Evolutionary conservation across 2,797 vertebrate genomes (phyloP).

Genomic region (Malacoraja senta): DNA sequence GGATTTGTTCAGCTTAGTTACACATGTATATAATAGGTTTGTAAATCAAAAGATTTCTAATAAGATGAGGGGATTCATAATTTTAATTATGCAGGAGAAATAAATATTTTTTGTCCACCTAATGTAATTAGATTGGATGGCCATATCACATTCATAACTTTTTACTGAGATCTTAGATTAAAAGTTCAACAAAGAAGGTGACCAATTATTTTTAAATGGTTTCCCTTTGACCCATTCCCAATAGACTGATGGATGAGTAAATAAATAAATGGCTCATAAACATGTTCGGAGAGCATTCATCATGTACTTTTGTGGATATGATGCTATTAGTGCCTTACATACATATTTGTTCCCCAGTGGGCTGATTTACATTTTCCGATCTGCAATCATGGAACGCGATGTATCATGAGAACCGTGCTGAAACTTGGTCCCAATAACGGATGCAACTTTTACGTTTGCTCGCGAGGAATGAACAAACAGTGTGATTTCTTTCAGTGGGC

Average conservation of each 20-base stretch:
- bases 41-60: constrained; percentile 9
- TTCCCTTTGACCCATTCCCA: background rate
- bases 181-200: background rate
- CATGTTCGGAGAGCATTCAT: background rate
- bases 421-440: constrained; percentile 90
- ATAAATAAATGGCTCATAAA: background rate
- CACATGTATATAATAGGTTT: background rate
- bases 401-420: constrained; percentile 78
- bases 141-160: background rate
- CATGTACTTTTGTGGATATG: background rate
- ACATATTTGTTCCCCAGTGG: constrained; percentile 65
- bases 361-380: constrained; percentile 80
- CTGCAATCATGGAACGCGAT: constrained; percentile 76
- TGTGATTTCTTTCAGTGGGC: constrained; percentile 89
- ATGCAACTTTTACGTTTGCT: constrained; percentile 79
- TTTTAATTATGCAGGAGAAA: background rate
- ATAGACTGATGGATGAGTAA: background rate
- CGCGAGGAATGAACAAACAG: constrained; percentile 69
- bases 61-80: background rate
- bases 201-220: background rate
- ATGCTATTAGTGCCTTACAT: background rate
- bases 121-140: background rate
- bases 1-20: constrained; percentile 26
- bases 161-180: background rate
- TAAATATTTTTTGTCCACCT: background rate